Evolutionary conservation across 2,797 vertebrate genomes (phyloP).

Genomic region (Pampus argenteus): DNA sequence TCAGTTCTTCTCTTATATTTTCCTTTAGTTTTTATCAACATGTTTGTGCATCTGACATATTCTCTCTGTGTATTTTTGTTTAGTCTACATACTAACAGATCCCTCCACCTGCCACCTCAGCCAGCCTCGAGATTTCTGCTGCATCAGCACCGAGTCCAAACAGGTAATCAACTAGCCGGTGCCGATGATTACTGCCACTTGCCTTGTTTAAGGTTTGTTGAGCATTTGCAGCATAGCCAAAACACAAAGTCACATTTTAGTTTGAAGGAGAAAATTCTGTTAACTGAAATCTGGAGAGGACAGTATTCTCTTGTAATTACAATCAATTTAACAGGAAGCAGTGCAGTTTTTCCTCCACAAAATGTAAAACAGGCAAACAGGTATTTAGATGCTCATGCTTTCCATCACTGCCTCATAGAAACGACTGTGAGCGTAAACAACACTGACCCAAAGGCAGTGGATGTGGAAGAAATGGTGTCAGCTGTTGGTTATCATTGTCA

Average conservation of each 20-base stretch:
- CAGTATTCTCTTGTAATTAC: slow-evolving; percentile 5
- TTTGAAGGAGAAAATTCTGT: slow-evolving; percentile 17
- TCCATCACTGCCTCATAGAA: slow-evolving; percentile 1
- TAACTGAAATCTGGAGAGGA: background rate
- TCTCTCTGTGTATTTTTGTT: slow-evolving; percentile 43
- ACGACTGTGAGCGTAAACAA: slow-evolving; percentile 16
- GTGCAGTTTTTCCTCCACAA: slow-evolving; percentile 9
- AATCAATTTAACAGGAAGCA: background rate
- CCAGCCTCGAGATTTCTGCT: slow-evolving; percentile 97
- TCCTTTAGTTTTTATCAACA: background rate
- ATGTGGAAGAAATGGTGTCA: slow-evolving; percentile 23
- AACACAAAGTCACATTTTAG: background rate
- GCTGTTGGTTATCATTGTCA: slow-evolving; percentile 45
- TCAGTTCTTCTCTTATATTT: background rate
- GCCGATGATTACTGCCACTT: slow-evolving; percentile 24
- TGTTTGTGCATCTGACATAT: background rate
- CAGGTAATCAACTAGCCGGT: slow-evolving; percentile 82
- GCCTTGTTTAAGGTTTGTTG: slow-evolving; percentile 9
- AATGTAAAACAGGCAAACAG: slow-evolving; percentile 20
- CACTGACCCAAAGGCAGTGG: slow-evolving; percentile 42
- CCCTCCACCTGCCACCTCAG: slow-evolving; percentile 90
- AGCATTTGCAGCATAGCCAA: slow-evolving; percentile 14
- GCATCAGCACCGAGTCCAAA: slow-evolving; percentile 92
- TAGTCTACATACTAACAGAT: slow-evolving; percentile 93
- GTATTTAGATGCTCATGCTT: slow-evolving; percentile 21